A percentile compares a stretch with the other conserved stretches of the same genome.
phyloP scores from a whole-genome alignment of 1,140 invertebrate genomes.

The Rhopalosiphum padi region DNA sequence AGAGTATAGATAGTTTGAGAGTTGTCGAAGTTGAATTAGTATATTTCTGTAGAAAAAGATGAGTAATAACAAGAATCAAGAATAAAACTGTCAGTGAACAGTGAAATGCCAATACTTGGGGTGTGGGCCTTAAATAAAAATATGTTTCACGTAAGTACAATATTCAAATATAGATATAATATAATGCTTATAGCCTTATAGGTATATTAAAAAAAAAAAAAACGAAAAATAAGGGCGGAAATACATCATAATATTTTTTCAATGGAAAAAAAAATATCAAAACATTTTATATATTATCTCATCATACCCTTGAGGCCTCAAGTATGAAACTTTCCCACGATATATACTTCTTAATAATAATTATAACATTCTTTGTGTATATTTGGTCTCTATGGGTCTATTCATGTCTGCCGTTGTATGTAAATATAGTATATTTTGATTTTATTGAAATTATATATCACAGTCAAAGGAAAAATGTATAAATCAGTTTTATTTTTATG shows the following conservation, averaged over 20 bases:
- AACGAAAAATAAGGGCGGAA: neutral
- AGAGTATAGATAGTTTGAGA: neutral
- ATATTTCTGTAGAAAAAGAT: neutral
- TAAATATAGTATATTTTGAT: neutral
- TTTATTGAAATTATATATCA: neutral
- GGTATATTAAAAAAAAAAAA: slow-evolving; percentile 10
- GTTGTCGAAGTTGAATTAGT: neutral
- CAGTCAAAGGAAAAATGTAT: neutral
- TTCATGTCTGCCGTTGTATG: neutral
- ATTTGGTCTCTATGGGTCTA: neutral
- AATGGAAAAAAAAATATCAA: neutral
- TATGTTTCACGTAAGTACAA: neutral
- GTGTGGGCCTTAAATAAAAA: neutral
- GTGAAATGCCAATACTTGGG: neutral
- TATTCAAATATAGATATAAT: neutral
- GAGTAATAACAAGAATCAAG: neutral
- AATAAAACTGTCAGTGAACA: slow-evolving; percentile 3
- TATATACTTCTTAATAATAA: neutral
- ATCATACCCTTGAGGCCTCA: neutral
- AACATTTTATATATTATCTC: slow-evolving; percentile 13
- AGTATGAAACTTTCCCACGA: neutral
- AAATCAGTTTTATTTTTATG: neutral
- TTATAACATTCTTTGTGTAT: neutral
- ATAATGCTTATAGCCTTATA: neutral
- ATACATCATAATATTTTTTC: slow-evolving; percentile 18